Conservation (phyloP, 2,797 vertebrate species). For the Falco columbarius region DNA sequence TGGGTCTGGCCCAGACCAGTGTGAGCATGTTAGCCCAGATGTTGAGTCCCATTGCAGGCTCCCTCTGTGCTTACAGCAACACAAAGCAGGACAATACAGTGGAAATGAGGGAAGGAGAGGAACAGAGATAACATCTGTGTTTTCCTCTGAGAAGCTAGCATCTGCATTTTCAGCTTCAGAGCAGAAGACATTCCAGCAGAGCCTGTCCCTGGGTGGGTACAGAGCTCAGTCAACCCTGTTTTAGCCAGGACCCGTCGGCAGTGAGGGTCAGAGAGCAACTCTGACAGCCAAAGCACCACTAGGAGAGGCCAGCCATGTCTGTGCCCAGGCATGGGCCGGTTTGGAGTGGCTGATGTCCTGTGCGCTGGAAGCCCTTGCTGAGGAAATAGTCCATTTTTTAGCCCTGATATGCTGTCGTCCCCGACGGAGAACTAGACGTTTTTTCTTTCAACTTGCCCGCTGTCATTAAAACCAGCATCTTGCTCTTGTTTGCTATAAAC, state of each 20-base stretch:
- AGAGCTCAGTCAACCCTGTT: fast-evolving
- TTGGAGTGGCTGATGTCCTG: background rate
- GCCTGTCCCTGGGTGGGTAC: background rate
- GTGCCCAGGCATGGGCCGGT: background rate
- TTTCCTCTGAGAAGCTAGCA: background rate
- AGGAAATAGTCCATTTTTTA: background rate
- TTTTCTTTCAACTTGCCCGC: background rate
- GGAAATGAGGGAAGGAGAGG: background rate
- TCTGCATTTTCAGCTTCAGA: background rate
- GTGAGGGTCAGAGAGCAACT: background rate
- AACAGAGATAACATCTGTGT: background rate
- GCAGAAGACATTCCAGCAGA: background rate
- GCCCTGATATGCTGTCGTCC: background rate
- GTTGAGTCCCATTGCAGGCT: background rate
- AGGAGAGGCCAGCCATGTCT: background rate
- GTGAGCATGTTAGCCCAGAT: background rate
- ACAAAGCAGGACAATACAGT: background rate
- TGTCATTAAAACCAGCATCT: background rate
- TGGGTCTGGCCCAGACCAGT: background rate
- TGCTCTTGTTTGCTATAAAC: background rate
- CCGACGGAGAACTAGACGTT: background rate
- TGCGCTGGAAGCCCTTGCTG: background rate
- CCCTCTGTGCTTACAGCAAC: too few species aligned
- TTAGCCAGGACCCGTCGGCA: background rate
- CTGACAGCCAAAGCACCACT: background rate